A percentile compares a stretch with the other conserved stretches of the same genome.
Evolutionary conservation across 2,888 invertebrate genomes (phyloP).

Genomic region (Lepeophtheirus nordmannii): DNA sequence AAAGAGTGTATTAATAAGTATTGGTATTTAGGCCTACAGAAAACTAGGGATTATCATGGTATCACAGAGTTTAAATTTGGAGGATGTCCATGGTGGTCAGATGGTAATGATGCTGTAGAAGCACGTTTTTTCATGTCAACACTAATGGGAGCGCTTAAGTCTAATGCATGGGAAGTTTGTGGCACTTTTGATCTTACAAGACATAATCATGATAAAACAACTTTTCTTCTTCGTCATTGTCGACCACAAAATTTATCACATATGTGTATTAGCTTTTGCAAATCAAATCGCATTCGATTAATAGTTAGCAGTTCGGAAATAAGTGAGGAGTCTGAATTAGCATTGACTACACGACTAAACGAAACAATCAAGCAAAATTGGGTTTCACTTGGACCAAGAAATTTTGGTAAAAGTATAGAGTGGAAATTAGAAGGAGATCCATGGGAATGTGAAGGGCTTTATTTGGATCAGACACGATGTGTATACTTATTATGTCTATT

Average conservation of each 20-base stretch:
- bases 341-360: conserved; percentile 16
- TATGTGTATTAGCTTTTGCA: conserved; percentile 20
- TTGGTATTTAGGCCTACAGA: conserved; percentile 22
- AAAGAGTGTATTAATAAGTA: conserved; percentile 20
- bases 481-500: conserved; percentile 19
- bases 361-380: conserved; percentile 20
- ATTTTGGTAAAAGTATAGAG: conserved; percentile 24
- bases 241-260: conserved; percentile 4
- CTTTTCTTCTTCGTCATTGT: conserved; percentile 14
- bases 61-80: conserved; percentile 20
- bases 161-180: conserved; percentile 19
- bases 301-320: conserved; percentile 21
- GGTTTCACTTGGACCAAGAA: conserved; percentile 22
- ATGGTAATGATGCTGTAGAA: conserved; percentile 21
- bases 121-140: conserved; percentile 18
- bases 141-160: conserved; percentile 21
- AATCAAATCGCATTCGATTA: conserved; percentile 17
- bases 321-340: conserved; percentile 23
- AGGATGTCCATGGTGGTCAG: conserved; percentile 24
- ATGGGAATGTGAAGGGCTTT: conserved; percentile 23
- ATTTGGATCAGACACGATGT: conserved; percentile 19
- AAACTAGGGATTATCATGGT: conserved; percentile 21
- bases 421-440: conserved; percentile 24
- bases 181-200: conserved; percentile 22
- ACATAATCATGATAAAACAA: conserved; percentile 21